Evolutionary conservation across 1,140 invertebrate species (phyloP).

Genomic region (Drosophila mojavensis): DNA sequence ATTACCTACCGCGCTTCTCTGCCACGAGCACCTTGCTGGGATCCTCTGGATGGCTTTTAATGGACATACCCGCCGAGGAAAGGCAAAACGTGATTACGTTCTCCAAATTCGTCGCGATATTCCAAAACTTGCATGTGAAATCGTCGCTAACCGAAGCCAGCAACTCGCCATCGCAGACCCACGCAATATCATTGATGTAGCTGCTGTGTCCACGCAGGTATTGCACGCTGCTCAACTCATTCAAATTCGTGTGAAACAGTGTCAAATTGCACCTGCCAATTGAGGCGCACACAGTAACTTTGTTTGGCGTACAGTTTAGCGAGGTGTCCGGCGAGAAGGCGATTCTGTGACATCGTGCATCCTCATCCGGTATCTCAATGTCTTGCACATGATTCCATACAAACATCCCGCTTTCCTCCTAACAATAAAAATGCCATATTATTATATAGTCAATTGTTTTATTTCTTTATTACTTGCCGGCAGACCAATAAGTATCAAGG

Average conservation of each 20-base stretch:
- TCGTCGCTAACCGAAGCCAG: slow-evolving; percentile 91
- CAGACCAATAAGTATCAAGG: slow-evolving; percentile 63
- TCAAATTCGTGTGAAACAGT: slow-evolving; percentile 86
- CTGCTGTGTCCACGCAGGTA: slow-evolving; percentile 86
- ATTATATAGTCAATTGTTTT: background rate
- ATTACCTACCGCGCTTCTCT: slow-evolving; percentile 87
- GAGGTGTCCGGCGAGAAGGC: slow-evolving; percentile 88
- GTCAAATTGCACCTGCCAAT: slow-evolving; percentile 86
- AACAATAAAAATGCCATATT: background rate
- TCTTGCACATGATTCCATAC: slow-evolving; percentile 74
- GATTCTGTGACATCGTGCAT: slow-evolving; percentile 84
- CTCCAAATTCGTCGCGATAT: slow-evolving; percentile 85
- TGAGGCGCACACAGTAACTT: slow-evolving; percentile 86
- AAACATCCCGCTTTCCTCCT: slow-evolving; percentile 75
- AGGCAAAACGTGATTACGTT: slow-evolving; percentile 87
- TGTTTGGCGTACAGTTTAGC: slow-evolving; percentile 86
- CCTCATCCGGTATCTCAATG: slow-evolving; percentile 84
- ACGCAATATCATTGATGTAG: slow-evolving; percentile 89
- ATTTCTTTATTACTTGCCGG: slow-evolving; percentile 55
- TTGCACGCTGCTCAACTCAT: slow-evolving; percentile 81
- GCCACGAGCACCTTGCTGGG: slow-evolving; percentile 90
- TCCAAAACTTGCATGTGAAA: slow-evolving; percentile 90
- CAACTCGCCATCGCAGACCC: slow-evolving; percentile 88
- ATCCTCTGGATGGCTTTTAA: slow-evolving; percentile 89
- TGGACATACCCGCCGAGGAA: slow-evolving; percentile 89